Base-by-base conservation (phyloP, 2,113 vertebrate species). In the Etia nguti region DNA sequence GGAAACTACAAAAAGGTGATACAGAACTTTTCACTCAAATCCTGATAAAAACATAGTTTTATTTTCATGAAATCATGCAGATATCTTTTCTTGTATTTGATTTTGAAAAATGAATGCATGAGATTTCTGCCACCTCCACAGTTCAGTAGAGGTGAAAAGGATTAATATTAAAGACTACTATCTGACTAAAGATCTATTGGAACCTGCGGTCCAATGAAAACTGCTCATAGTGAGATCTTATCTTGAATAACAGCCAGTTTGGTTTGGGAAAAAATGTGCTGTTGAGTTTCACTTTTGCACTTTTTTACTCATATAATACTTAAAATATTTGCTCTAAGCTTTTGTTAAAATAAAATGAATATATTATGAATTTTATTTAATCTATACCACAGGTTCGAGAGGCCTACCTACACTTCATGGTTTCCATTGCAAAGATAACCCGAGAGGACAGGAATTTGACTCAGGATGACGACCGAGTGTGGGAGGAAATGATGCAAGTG, bases 401-500 rank as follows among this genome's bases (percentile, higher is more conserved):
- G 22, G 98, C 98, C 79, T 99, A 99, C 87, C 96, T 99, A 80
- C 97, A 98, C 91, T 98, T 98, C 95, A 99, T 99, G 98, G 89
- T 97, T 85, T 96, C 96, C 1, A 95, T 99, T 8, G 98, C 97
- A 15, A 96, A 93, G 65, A 98, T 99, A 95, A 97, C 98, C 31
- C 94, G 98, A 24, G 97, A 96, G 34, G 98, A 99, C 96, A 90
- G 92, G 90, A 97, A 97, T 16, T 50, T 98, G 57, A 97, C 98
- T 2, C 95, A 88, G 90, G 94, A 98, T 1, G 96, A 96, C 6
- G 56, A 87, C 48, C 96, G 89, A 29, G 98, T 99, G 80, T 96
- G 93, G 88, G 93, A 97, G 82, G 98, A 99, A 82, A 98, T 99
- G 98, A 85, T 24, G 56, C 96, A 96, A 92, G 98, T 99, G 65